Base-by-base conservation (phyloP, 2,888 invertebrate species). In the Anthoptus insignis region DNA sequence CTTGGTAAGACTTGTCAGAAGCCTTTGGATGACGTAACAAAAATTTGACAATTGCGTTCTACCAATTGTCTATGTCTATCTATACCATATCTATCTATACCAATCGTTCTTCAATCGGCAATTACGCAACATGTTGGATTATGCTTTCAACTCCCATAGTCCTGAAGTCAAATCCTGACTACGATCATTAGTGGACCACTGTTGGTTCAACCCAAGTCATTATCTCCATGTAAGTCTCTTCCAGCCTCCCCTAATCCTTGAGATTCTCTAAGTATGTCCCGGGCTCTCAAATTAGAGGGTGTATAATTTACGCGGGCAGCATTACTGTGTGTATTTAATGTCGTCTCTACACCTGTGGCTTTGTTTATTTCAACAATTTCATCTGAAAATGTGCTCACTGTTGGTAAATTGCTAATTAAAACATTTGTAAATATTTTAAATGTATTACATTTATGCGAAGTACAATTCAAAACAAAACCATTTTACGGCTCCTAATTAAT, bases 361-460 rank as follows among this genome's bases (percentile, higher is more conserved):
- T 63, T 56, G 63, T 63, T 63, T 63, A 63, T 63, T 63, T 56
- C 56, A 24, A 56, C 37, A 63, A 63, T 56, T 63, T 56, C 37
- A 49, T 39, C 63, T 63, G 49, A 19, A 29, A 63, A 49, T 42
- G 32, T 53, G 19, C 34, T 29, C 37, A 39, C 21, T 49, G n/a
- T 3, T 37, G 27, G 16, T 61, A 39, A 63, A 63, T 63, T 63
- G 56, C 54, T 24, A 11, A 49, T 47, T 39, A 27, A 54, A 54
- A 61, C 5, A n/a, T 63, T 63, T 56, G 29, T n/a, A 53, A 34
- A 34, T 34, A 32, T 34, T 53, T 54, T 8, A 37, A 22, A 1
- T 14, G 37, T 14, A 22, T 3, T 22, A 22, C 34, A 53, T 14
- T 22, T 37, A 37, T 22, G 34, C 1, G 8, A 37, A 1, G 42